Percentiles rank a stretch among this genome's conserved stretches.
phyloP scores from a whole-genome alignment of 2,113 vertebrate genomes.

The Himantopus leucocephalus region DNA sequence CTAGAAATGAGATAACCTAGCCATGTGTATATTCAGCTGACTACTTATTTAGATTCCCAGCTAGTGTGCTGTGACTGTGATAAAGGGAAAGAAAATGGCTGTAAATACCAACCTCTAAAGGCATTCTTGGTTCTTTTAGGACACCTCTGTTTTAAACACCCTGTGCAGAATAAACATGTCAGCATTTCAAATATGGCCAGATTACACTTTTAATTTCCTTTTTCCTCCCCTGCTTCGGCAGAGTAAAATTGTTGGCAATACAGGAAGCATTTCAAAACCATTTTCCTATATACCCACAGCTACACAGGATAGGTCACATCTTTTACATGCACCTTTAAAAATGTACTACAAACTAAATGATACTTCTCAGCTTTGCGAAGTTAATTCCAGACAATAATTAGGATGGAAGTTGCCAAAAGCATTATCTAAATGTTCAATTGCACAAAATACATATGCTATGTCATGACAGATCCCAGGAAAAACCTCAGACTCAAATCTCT shows the following conservation, averaged over 20 bases:
- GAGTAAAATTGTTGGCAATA: neutral
- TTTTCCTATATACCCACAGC: neutral
- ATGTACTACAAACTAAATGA: rapidly evolving
- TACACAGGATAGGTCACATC: neutral
- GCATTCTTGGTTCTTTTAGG: neutral
- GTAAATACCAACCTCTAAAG: neutral
- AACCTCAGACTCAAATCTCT: neutral
- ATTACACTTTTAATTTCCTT: neutral
- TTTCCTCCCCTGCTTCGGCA: neutral
- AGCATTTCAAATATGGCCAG: neutral
- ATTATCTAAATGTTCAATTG: neutral
- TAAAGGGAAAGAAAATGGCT: neutral
- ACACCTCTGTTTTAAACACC: neutral
- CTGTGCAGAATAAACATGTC: neutral
- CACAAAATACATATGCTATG: neutral
- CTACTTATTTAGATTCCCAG: slow-evolving; percentile 8
- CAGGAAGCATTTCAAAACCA: neutral
- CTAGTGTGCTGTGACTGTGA: neutral
- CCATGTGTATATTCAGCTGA: slow-evolving; percentile 42
- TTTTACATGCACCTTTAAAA: neutral
- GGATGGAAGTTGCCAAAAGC: neutral
- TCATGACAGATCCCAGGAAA: neutral
- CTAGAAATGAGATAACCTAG: slow-evolving; percentile 40
- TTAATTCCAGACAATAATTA: neutral
- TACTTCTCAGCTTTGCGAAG: neutral